Percentiles rank a stretch among this genome's conserved stretches.
These are phyloP conservation scores for Ceratoteleas bidentatus DNA, from an alignment of 1,140 invertebrate species.

Conservation along the genomic window DNA sequence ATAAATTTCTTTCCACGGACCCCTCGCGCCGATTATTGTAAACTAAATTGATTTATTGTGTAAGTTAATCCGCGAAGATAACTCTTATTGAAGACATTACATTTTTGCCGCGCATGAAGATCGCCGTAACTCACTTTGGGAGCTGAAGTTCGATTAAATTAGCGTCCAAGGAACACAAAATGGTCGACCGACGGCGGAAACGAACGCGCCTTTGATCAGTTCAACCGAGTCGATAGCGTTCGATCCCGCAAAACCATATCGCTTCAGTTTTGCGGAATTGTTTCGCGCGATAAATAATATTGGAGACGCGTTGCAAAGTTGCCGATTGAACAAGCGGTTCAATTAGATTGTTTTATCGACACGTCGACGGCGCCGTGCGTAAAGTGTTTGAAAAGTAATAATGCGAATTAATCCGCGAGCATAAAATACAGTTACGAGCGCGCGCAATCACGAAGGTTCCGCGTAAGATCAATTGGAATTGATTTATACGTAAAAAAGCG, in stretches of 20 bases:
- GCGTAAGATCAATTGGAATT: constrained; percentile 60
- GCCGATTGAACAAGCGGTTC: constrained; percentile 5
- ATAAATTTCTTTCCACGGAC: constrained; percentile 22
- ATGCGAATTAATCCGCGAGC: constrained; percentile 34
- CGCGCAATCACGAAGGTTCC: constrained; percentile 46
- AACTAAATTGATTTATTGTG: background rate
- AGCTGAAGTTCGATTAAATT: background rate
- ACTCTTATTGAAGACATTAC: background rate
- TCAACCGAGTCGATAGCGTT: no score
- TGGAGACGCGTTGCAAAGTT: background rate
- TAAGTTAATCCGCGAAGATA: background rate
- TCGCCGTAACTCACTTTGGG: background rate
- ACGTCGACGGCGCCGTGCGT: background rate
- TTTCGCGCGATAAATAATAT: no score
- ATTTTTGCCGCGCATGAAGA: background rate
- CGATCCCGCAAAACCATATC: background rate
- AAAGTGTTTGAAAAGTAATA: constrained; percentile 40
- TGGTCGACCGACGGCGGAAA: background rate
- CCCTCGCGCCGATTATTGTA: background rate
- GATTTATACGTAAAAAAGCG: constrained; percentile 57
- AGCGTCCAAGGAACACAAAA: background rate
- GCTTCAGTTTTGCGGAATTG: background rate
- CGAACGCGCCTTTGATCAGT: background rate
- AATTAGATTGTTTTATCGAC: constrained; percentile 4
- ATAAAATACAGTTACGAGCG: constrained; percentile 47